phyloP scores from a whole-genome alignment of 53 echinoderm and acorn worm species.

The Echinometra lucunter region DNA sequence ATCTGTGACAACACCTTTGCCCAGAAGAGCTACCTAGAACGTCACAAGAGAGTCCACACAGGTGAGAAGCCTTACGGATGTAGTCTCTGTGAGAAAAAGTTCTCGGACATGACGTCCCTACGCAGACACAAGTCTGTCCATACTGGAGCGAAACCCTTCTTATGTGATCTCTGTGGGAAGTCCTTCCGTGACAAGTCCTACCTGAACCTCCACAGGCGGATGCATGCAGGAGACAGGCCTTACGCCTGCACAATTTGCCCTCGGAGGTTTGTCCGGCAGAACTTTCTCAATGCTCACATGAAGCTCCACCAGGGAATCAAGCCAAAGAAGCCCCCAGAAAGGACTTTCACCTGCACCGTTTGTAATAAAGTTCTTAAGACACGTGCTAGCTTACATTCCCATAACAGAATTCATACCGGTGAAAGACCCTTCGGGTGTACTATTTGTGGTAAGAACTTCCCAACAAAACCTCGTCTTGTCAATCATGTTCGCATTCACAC shows the following conservation, averaged over 20 bases:
- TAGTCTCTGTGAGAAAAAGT: constrained; percentile 26
- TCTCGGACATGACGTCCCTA: constrained; percentile 16
- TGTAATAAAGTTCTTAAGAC: constrained; percentile 51
- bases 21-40: constrained; percentile 25
- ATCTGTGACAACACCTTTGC: constrained; percentile 38
- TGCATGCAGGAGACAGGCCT: constrained; percentile 50
- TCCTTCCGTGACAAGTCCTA: constrained; percentile 50
- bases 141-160: constrained; percentile 29
- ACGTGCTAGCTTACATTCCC: not conserved
- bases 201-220: constrained; percentile 53
- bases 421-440: constrained; percentile 11
- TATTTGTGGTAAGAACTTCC: constrained; percentile 30
- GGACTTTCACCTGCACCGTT: not conserved
- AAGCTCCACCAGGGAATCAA: not conserved
- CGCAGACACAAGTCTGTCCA: constrained; percentile 15
- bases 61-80: constrained; percentile 47
- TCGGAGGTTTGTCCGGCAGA: constrained; percentile 34
- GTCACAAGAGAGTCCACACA: constrained; percentile 59
- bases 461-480: constrained; percentile 43
- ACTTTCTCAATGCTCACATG: constrained; percentile 44
- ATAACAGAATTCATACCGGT: constrained; percentile 53
- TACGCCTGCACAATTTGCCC: constrained; percentile 31
- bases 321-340: constrained; percentile 8
- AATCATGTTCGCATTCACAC: constrained; percentile 53
- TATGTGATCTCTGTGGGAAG: constrained; percentile 61